phyloP scores from a whole-genome alignment of 2,888 invertebrate genomes.

The Taenaris catops region DNA sequence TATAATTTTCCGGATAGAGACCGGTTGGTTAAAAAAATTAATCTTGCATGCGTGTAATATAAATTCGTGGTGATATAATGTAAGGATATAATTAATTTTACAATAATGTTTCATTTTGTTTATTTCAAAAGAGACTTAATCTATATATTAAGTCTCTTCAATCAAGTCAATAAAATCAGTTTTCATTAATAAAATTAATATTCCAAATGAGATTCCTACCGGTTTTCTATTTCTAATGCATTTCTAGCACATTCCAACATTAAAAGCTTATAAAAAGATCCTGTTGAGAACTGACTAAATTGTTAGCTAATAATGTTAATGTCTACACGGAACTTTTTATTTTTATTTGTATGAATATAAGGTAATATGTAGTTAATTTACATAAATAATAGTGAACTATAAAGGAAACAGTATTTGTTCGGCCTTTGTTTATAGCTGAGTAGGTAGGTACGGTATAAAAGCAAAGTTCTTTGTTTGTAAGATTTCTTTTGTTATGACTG shows the following conservation, averaged over 20 bases:
- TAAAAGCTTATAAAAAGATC: constrained; percentile 12
- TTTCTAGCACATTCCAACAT: constrained; percentile 18
- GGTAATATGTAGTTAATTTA: neutral
- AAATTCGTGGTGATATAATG: constrained; percentile 1
- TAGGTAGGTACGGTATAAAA: too few species aligned
- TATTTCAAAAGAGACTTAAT: too few species aligned
- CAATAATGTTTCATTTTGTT: too few species aligned
- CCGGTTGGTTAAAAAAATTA: constrained; percentile 10
- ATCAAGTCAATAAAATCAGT: constrained; percentile 12
- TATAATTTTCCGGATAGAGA: constrained; percentile 14
- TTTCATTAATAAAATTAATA: constrained; percentile 15
- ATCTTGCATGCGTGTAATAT: constrained; percentile 7
- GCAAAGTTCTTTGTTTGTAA: too few species aligned
- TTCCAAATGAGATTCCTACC: constrained; percentile 14
- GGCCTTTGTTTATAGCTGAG: neutral
- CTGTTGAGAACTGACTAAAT: constrained; percentile 15
- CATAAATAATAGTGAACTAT: neutral
- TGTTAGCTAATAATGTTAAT: constrained; percentile 10
- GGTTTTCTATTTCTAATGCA: constrained; percentile 22
- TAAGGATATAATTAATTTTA: constrained; percentile 4
- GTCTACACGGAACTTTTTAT: constrained; percentile 14
- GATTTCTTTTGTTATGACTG: too few species aligned
- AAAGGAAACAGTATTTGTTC: neutral
- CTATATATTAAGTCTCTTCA: too few species aligned
- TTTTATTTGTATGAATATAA: neutral